Evolutionary conservation across 2,888 invertebrate genomes (phyloP).

Genomic region (Patella pellucida): DNA sequence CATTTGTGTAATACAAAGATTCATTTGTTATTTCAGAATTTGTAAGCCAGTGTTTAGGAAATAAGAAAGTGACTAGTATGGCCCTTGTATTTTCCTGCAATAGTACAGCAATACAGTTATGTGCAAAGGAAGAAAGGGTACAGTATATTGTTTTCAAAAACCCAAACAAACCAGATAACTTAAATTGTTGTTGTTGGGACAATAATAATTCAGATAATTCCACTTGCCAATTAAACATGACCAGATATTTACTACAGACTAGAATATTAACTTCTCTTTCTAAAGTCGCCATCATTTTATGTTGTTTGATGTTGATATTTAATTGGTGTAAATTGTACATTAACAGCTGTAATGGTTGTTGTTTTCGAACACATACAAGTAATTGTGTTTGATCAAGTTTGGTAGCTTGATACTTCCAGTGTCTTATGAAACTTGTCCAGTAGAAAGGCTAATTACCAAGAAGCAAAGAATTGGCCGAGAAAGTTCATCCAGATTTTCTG

Average conservation of each 20-base stretch:
- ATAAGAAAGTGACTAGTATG: slow-evolving; percentile 63
- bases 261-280: too few relatives aligned
- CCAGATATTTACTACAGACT: slow-evolving; percentile 22
- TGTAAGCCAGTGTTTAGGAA: slow-evolving; percentile 49
- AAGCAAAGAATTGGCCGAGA: too few relatives aligned
- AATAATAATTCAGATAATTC: too few relatives aligned
- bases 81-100: slow-evolving; percentile 67
- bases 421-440: too few relatives aligned
- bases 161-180: too few relatives aligned
- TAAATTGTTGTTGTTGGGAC: too few relatives aligned
- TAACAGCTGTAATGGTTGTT: neutral
- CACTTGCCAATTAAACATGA: too few relatives aligned
- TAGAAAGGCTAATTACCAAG: too few relatives aligned
- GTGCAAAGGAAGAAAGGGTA: slow-evolving; percentile 67
- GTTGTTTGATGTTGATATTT: slow-evolving; percentile 16
- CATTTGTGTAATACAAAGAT: neutral
- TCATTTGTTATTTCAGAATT: slow-evolving; percentile 41
- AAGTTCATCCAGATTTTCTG: too few relatives aligned
- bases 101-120: slow-evolving; percentile 65
- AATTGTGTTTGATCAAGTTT: too few relatives aligned
- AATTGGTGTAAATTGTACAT: slow-evolving; percentile 15
- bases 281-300: neutral
- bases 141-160: neutral
- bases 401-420: too few relatives aligned
- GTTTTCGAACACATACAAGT: too few relatives aligned